Percentiles rank a stretch among this genome's conserved stretches.
phyloP scores from a whole-genome alignment of 2,888 invertebrate species.

The Epistrophella euchroma region DNA sequence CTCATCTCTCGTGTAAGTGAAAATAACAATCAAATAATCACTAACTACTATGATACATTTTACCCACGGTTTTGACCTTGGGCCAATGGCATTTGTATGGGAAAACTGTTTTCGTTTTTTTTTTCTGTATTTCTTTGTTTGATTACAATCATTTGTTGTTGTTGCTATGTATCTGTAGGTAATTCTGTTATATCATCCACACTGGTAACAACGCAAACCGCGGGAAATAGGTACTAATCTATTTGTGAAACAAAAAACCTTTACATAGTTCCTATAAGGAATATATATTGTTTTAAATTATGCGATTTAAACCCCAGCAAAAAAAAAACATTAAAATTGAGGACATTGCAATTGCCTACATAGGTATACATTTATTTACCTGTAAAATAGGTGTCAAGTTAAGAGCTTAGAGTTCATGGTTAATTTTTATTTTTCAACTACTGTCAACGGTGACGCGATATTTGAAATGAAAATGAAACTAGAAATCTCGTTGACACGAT shows the following conservation, averaged over 20 bases:
- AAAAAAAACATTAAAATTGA: neutral
- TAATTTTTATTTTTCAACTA: neutral
- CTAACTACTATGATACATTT: constrained; percentile 7
- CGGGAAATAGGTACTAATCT: constrained; percentile 17
- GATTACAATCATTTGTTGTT: constrained; percentile 7
- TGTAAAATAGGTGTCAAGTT: neutral
- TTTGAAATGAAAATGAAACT: neutral
- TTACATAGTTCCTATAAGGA: neutral
- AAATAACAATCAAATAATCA: constrained; percentile 41
- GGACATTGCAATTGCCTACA: neutral
- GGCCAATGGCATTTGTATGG: constrained; percentile 59
- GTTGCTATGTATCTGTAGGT: neutral
- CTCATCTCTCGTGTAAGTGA: constrained; percentile 6
- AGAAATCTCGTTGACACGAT: neutral
- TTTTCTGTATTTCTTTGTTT: constrained; percentile 15
- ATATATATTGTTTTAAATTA: constrained; percentile 6
- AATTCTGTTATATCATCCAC: constrained; percentile 10
- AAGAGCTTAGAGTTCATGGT: neutral
- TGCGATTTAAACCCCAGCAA: neutral
- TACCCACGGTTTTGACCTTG: constrained; percentile 74
- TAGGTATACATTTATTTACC: neutral
- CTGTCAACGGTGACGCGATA: neutral
- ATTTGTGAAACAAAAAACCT: neutral
- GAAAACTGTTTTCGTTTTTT: constrained; percentile 22
- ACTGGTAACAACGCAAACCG: neutral